Percentiles rank a stretch among this genome's conserved stretches.
Evolutionary conservation across 1,140 invertebrate species (phyloP).

Genomic region (Drosophila parvula): DNA sequence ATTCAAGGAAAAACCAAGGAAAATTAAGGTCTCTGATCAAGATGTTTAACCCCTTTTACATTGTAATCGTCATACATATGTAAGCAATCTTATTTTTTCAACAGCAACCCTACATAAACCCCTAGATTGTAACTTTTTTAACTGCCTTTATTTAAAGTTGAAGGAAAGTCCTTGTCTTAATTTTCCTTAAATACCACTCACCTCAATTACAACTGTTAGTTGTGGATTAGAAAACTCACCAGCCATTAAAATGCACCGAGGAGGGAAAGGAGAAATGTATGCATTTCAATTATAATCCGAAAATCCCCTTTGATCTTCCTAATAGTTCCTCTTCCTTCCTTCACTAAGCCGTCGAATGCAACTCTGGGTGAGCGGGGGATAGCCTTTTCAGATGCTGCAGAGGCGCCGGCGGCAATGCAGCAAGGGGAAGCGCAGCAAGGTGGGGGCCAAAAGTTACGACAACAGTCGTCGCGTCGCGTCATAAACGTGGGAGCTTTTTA

Average conservation of each 20-base stretch:
- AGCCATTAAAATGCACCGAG: background rate
- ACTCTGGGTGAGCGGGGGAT: background rate
- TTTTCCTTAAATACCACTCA: background rate
- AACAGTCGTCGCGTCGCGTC: conserved; percentile 56
- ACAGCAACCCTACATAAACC: too few species aligned
- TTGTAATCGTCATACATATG: too few species aligned
- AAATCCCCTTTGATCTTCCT: conserved; percentile 15
- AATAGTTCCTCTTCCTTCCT: background rate
- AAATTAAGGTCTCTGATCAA: too few species aligned
- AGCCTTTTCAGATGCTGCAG: conserved; percentile 10
- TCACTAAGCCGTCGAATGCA: conserved; percentile 11
- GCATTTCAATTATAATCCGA: conserved; percentile 1
- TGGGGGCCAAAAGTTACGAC: conserved; percentile 61
- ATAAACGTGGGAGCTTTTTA: conserved; percentile 74
- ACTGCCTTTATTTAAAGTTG: background rate
- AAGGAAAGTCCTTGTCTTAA: background rate
- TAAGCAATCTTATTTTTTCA: too few species aligned
- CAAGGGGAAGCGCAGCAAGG: conserved; percentile 1
- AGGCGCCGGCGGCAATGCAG: conserved; percentile 52
- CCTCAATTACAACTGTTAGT: conserved; percentile 7
- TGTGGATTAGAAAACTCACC: background rate
- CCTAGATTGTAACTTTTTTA: background rate
- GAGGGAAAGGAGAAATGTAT: background rate
- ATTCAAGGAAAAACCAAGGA: background rate
- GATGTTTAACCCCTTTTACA: too few species aligned